Evolutionary conservation across 2,797 vertebrate species (phyloP).

Genomic region (Bradypodion pumilum): DNA sequence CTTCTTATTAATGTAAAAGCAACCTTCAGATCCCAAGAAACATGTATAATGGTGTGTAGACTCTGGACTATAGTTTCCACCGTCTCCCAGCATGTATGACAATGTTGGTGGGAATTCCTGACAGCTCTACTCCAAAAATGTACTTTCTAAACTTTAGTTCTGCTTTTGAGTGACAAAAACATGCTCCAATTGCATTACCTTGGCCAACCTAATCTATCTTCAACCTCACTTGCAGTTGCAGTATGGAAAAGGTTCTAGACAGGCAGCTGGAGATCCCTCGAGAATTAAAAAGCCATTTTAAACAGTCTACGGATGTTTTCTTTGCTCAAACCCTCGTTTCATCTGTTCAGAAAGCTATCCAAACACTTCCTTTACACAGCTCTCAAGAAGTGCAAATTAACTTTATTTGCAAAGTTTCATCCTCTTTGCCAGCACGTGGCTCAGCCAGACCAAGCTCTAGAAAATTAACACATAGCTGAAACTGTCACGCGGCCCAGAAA

Average conservation of each 20-base stretch:
- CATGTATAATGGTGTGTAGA: neutral
- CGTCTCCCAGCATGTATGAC: too few relatives aligned
- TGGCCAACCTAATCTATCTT: neutral
- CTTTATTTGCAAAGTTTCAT: neutral
- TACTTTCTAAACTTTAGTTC: neutral
- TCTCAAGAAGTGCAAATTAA: neutral
- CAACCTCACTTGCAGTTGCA: neutral
- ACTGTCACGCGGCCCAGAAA: neutral
- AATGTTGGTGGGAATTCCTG: too few relatives aligned
- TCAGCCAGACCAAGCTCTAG: neutral
- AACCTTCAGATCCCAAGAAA: slow-evolving; percentile 7
- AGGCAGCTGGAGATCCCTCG: neutral
- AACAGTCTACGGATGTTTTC: neutral
- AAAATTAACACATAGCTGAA: neutral
- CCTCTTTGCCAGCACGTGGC: neutral
- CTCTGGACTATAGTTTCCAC: neutral
- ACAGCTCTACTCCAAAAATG: too few relatives aligned
- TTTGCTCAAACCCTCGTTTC: neutral
- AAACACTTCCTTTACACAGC: neutral
- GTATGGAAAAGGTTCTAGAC: neutral
- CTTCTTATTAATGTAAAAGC: neutral
- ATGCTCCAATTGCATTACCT: neutral
- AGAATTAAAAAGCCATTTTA: neutral
- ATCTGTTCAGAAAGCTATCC: neutral
- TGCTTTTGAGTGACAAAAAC: slow-evolving; percentile 1